Base-by-base conservation (phyloP, 2,113 vertebrate species). In the Rhinolophus ferrumequinum region DNA sequence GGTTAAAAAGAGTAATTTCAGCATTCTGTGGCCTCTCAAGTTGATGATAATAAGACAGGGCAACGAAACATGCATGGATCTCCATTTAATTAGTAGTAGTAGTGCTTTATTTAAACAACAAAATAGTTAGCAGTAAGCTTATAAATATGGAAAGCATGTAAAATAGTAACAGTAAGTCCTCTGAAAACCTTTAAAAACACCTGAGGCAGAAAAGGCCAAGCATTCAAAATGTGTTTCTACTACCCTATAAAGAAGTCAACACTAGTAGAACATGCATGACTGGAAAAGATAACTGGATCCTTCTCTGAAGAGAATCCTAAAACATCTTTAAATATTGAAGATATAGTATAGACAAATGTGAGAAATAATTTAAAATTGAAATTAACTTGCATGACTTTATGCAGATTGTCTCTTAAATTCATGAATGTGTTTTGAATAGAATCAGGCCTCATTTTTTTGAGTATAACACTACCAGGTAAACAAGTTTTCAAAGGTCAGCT, bases 81-180 rank as follows among this genome's bases (percentile, higher is more conserved):
- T 93, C 77, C 95, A 94, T 96, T 98, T 98, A 98, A 98, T 98
- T 98, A 97, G 96, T 97, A 97, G 95, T 73, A 30, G 41, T 90
- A 97, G 96, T 96, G 96, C 96, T 98, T 98, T 97, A 98, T 97
- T 98, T 98, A 98, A 98, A 98, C 97, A 98, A 97, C 95, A 98
- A 98, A 95, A 97, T 97, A 98, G 97, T 98, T 98, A 98, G 94
- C 84, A 88, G 94, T 95, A 41, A 97, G 95, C 93, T 93, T 97
- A 15, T 19, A 58, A 93, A 94, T 97, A 97, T 98, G 95, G 97
- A 98, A 98, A 93, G 95, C 96, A 97, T 93, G 88, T 56, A 94
- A 98, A 98, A 97, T 52, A 98, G 95, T 90, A 96, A 72, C 15
- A 16, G 73, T 83, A 96, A 95, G 83, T 83, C 47, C 87, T 86